Percentiles rank a stretch among this genome's conserved stretches.
Evolutionary conservation across 2,113 vertebrate species (phyloP).

Genomic region (Guaruba guarouba): DNA sequence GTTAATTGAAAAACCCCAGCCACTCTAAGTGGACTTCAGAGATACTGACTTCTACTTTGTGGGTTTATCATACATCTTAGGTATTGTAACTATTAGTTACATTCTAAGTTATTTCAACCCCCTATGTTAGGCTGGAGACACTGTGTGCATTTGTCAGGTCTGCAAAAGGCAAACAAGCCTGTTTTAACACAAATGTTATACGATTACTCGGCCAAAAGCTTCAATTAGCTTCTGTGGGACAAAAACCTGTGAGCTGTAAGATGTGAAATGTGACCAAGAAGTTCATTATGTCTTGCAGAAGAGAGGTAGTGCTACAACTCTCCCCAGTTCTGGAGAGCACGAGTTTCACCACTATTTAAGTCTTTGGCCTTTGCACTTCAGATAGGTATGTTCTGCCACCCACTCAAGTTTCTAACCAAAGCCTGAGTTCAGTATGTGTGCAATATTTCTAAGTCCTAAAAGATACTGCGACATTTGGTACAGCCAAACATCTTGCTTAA

Average conservation of each 20-base stretch:
- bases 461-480: constrained; percentile 32
- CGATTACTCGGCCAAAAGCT: neutral
- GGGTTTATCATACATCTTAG: neutral
- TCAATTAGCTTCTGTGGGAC: neutral
- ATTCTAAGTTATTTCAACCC: neutral
- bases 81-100: neutral
- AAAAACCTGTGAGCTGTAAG: neutral
- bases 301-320: neutral
- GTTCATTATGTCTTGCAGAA: neutral
- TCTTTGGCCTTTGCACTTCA: neutral
- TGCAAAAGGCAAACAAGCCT: neutral
- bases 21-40: neutral
- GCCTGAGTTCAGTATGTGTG: neutral
- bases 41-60: neutral
- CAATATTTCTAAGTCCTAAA: neutral
- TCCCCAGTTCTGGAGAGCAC: neutral
- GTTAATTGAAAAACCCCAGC: neutral
- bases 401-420: neutral
- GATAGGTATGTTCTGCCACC: neutral
- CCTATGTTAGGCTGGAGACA: neutral
- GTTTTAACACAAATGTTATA: neutral
- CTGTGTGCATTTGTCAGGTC: neutral
- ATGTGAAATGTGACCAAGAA: neutral
- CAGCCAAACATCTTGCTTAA: constrained; percentile 51
- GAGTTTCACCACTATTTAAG: neutral